phyloP scores from a whole-genome alignment of 35 echinoderm and acorn worm genomes.

The Apostichopus californicus region DNA sequence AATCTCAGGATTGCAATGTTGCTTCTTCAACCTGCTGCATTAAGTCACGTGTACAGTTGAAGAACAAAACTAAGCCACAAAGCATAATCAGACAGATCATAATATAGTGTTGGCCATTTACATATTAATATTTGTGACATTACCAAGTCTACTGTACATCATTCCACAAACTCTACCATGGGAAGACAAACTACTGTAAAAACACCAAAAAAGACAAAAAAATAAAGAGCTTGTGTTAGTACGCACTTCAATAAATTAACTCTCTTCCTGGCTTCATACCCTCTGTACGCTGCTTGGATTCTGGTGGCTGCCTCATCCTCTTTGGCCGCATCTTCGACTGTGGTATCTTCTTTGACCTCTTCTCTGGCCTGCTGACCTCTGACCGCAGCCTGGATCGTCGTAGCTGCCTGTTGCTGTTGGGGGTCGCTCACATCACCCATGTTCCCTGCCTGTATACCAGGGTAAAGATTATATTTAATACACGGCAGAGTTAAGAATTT shows the following conservation, averaged over 20 bases:
- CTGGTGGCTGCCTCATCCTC: conserved; percentile 76
- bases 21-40: too few relatives aligned
- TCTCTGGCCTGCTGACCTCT: conserved; percentile 89
- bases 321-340: neutral
- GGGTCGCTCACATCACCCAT: conserved; percentile 96
- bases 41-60: too few relatives aligned
- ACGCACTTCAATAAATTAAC: conserved; percentile 88
- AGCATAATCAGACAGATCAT: too few relatives aligned
- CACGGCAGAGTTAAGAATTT: too few relatives aligned
- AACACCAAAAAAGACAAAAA: too few relatives aligned
- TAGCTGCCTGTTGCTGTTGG: conserved; percentile 90
- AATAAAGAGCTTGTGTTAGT: neutral
- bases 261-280: conserved; percentile 90
- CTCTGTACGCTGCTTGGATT: conserved; percentile 83
- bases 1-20: too few relatives aligned
- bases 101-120: too few relatives aligned
- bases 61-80: too few relatives aligned
- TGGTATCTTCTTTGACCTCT: conserved; percentile 13
- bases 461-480: neutral
- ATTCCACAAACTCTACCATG: too few relatives aligned
- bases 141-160: too few relatives aligned
- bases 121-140: too few relatives aligned
- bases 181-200: too few relatives aligned
- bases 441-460: conserved; percentile 67
- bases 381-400: conserved; percentile 85